phyloP scores from a whole-genome alignment of 2,888 invertebrate species.

The Ennomos quercinarius region DNA sequence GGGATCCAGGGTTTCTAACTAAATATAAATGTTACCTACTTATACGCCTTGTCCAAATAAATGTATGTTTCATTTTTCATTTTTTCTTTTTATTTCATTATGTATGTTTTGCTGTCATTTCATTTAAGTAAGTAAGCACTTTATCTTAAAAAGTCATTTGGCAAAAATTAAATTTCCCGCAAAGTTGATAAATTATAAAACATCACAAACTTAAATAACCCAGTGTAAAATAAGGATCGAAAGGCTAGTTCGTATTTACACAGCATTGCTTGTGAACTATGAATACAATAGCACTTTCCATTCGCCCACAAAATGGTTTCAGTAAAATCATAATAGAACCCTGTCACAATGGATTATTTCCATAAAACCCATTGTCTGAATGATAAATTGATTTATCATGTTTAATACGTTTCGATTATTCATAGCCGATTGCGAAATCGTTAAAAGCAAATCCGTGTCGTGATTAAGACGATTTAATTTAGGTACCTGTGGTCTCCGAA shows the following conservation, averaged over 20 bases:
- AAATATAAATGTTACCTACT: too few species aligned
- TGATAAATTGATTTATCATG: slow-evolving; percentile 24
- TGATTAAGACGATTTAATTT: slow-evolving; percentile 22
- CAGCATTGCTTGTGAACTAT: slow-evolving; percentile 1
- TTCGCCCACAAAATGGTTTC: slow-evolving; percentile 22
- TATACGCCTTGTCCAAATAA: too few species aligned
- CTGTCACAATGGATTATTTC: slow-evolving; percentile 17
- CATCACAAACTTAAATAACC: slow-evolving; percentile 2
- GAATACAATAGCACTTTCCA: slow-evolving; percentile 11
- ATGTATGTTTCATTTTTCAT: too few species aligned
- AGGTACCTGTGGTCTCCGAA: too few species aligned
- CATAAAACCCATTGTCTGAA: slow-evolving; percentile 21
- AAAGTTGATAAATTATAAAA: slow-evolving; percentile 1
- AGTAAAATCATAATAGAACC: slow-evolving; percentile 25
- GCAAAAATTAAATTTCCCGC: too few species aligned
- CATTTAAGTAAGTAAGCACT: too few species aligned
- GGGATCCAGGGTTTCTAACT: too few species aligned
- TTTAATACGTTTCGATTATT: slow-evolving; percentile 20
- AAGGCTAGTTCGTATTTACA: neutral
- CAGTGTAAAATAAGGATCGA: slow-evolving; percentile 3
- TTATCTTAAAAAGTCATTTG: too few species aligned
- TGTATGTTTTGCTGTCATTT: too few species aligned
- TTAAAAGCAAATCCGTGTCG: slow-evolving; percentile 34
- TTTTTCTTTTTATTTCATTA: too few species aligned
- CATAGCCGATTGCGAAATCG: slow-evolving; percentile 13